Evolutionary conservation across 2,888 invertebrate genomes (phyloP).

Genomic region (Philopedon plagiatum): DNA sequence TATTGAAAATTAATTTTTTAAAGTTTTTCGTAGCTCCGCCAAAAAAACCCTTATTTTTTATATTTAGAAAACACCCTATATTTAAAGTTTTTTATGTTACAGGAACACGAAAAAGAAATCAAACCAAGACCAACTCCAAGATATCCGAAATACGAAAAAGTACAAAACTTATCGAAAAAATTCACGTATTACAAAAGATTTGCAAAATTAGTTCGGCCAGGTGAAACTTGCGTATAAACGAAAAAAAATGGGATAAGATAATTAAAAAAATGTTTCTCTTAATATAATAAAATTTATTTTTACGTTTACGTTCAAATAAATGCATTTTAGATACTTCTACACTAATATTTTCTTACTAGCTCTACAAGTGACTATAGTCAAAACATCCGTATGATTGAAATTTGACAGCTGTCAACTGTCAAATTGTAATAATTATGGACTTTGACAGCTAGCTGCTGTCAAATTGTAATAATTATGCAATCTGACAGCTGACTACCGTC

Average conservation of each 20-base stretch:
- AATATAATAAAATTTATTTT: constrained; percentile 17
- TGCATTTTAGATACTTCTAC: neutral
- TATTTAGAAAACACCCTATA: neutral
- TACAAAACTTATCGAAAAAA: constrained; percentile 63
- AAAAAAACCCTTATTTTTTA: neutral
- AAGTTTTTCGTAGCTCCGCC: neutral
- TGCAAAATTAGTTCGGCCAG: constrained; percentile 61
- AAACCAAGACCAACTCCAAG: constrained; percentile 49
- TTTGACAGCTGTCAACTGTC: neutral
- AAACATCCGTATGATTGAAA: neutral
- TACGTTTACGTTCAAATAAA: neutral
- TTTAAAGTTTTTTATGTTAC: constrained; percentile 38
- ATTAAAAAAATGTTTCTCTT: constrained; percentile 5
- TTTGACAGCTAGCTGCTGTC: neutral
- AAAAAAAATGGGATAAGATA: constrained; percentile 1
- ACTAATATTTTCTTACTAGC: constrained; percentile 11
- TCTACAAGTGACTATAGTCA: neutral
- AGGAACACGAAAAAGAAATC: constrained; percentile 57
- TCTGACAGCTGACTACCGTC: neutral
- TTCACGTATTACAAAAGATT: constrained; percentile 66
- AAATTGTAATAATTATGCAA: neutral
- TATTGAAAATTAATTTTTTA: too few species aligned
- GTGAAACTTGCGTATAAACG: constrained; percentile 61
- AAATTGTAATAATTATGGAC: too few species aligned
- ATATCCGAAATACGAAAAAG: constrained; percentile 57